phyloP scores from a whole-genome alignment of 2,888 invertebrate species.

The Tenthredo distinguenda region DNA sequence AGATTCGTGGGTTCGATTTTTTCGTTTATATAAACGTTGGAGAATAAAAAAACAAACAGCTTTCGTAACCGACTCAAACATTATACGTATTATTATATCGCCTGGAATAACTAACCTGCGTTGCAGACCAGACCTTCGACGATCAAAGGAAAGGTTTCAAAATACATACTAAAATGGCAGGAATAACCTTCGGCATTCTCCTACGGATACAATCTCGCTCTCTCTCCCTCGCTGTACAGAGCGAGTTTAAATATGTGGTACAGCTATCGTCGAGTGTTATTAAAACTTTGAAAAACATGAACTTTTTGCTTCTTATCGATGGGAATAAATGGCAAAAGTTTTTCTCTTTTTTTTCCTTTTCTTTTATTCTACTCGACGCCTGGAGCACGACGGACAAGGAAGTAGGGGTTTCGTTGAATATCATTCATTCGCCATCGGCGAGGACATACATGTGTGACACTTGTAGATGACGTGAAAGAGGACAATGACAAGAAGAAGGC shows the following conservation, averaged over 20 bases:
- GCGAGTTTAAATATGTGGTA: not conserved
- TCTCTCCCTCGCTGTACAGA: not conserved
- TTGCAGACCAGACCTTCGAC: slow-evolving; percentile 24
- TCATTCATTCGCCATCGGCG: slow-evolving; percentile 42
- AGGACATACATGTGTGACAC: slow-evolving; percentile 33
- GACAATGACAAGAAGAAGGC: slow-evolving; percentile 45
- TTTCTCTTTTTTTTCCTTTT: not conserved
- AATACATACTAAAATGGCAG: not conserved
- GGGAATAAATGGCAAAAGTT: not conserved
- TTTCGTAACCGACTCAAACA: not conserved
- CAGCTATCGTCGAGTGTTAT: not conserved
- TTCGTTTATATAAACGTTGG: not conserved
- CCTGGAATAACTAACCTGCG: not conserved
- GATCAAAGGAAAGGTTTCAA: not conserved
- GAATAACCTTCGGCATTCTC: slow-evolving; percentile 13
- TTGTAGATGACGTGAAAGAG: slow-evolving; percentile 34
- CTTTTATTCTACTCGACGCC: not conserved
- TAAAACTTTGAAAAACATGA: not conserved
- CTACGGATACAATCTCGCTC: not conserved
- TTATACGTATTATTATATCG: not conserved
- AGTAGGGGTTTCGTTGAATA: slow-evolving; percentile 1
- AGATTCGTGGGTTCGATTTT: not conserved
- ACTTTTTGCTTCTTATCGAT: not conserved
- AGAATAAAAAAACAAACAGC: too few relatives aligned
- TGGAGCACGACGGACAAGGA: not conserved